phyloP scores from a whole-genome alignment of 2,113 vertebrate genomes.

The human (Homo sapiens) region GRCh38 chrX:105417501-105418000 shows the following conservation, averaged over 20 bases:
- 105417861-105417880: background rate
- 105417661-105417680: background rate
- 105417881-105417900: background rate
- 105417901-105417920: background rate
- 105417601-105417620: background rate
- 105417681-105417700: background rate
- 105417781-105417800: background rate
- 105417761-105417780: background rate
- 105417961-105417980: background rate
- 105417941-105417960: background rate
- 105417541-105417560: background rate
- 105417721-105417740: background rate
- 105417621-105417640: background rate
- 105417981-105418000: background rate
- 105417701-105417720: background rate
- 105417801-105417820: background rate
- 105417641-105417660: background rate
- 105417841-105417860: background rate
- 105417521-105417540: background rate
- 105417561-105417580: background rate
- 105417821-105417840: background rate
- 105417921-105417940: background rate
- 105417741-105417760: background rate
- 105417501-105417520: conserved; percentile 22
- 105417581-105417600: background rate